A percentile compares a stretch with the other conserved stretches of the same genome.
Evolutionary conservation across 1,140 invertebrate species (phyloP).

Genomic region (Zaprionus ornatus): DNA sequence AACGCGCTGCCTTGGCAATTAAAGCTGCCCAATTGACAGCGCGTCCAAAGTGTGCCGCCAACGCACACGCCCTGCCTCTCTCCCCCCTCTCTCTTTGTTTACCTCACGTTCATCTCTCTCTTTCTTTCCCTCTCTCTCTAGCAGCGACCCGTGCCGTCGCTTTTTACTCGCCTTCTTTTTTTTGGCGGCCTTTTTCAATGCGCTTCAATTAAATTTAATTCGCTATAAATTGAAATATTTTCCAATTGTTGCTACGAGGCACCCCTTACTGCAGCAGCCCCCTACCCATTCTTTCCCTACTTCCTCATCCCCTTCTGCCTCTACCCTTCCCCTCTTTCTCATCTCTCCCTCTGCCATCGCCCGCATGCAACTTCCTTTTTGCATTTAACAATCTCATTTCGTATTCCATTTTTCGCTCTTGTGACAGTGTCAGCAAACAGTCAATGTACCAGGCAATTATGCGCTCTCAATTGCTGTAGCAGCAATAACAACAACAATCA

Average conservation of each 20-base stretch:
- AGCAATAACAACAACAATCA: conserved; percentile 18
- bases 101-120: too few relatives aligned
- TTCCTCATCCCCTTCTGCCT: not conserved
- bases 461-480: conserved; percentile 20
- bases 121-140: not conserved
- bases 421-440: conserved; percentile 45
- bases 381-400: conserved; percentile 41
- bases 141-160: conserved; percentile 27
- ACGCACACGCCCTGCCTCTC: conserved; percentile 25
- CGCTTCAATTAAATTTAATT: conserved; percentile 81
- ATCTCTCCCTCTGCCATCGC: conserved; percentile 5
- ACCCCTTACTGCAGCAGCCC: not conserved
- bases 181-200: conserved; percentile 69
- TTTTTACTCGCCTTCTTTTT: conserved; percentile 52
- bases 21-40: conserved; percentile 76
- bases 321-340: not conserved
- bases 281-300: not conserved
- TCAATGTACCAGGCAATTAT: conserved; percentile 33
- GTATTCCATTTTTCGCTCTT: conserved; percentile 32
- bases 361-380: conserved; percentile 73
- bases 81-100: not conserved
- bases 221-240: conserved; percentile 77
- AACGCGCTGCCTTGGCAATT: conserved; percentile 58
- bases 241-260: conserved; percentile 57
- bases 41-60: conserved; percentile 75